Conservation (phyloP, 2,113 vertebrate genomes). For the Melanerpes aurifrons region DNA sequence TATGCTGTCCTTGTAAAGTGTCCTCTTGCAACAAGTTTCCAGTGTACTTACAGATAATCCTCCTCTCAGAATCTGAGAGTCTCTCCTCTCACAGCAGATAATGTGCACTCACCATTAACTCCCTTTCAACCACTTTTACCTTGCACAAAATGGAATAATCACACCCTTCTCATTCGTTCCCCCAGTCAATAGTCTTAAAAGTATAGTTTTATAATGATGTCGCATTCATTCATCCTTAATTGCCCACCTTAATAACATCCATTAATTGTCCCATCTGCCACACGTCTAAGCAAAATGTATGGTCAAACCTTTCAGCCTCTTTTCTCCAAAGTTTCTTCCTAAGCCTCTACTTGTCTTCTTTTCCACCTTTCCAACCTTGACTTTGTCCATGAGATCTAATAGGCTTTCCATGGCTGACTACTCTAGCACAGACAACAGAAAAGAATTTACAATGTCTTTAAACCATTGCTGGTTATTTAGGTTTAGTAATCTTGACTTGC, state of each 20-base stretch:
- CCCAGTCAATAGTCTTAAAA: not conserved
- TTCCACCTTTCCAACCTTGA: not conserved
- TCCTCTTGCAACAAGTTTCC: not conserved
- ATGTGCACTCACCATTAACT: not conserved
- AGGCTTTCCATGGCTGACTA: not conserved
- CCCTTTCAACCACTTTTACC: not conserved
- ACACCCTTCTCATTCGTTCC: not conserved
- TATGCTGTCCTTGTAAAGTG: not conserved
- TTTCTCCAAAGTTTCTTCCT: not conserved
- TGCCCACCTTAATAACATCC: not conserved
- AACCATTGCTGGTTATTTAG: not conserved
- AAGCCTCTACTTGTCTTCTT: accelerated
- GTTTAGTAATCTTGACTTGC: not conserved
- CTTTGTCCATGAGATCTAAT: not conserved
- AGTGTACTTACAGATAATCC: not conserved
- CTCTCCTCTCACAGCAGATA: not conserved
- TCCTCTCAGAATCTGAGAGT: not conserved
- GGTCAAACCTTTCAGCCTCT: not conserved
- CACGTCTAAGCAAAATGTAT: not conserved
- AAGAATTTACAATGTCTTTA: not conserved
- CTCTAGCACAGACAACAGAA: not conserved
- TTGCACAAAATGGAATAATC: not conserved
- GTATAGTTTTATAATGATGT: not conserved
- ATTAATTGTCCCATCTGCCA: not conserved
- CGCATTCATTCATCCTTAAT: not conserved